Evolutionary conservation across 2,113 vertebrate species (phyloP), one percentile per base, ranked within the genome.

Genomic region (Pygoscelis adeliae): DNA sequence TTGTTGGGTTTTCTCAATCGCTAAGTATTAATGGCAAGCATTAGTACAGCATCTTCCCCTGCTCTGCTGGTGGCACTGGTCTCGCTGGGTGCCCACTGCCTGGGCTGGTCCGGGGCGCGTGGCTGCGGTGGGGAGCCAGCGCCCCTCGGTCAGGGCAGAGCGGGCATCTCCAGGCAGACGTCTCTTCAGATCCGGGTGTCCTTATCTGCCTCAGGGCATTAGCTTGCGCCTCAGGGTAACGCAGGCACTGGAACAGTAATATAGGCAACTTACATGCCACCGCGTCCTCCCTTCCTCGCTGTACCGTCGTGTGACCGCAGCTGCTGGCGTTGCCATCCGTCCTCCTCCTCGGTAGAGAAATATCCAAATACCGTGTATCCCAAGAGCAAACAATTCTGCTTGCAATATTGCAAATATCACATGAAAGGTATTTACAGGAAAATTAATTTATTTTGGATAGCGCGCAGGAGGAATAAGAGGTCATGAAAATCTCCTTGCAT

Each of bases 111-210:
- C 66, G 1, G 2, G 55, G 22, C 1, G 0, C 1, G 1, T 11
- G 46, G 55, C 59, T 78, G 50, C 0, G 3, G n/a, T 23, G 62
- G 15, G 42, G 36, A 89, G 34, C 58, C 6, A 2, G 26, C 4
- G 3, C 15, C 42, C n/a, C 29, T 49, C 4, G 0, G 21, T 49
- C 4, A 0, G 21, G 6, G 52, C 20, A 42, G 44, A 67, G 58
- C 0, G 0, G 42, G 13, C 25, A 20, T 58, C 30, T 63, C 61
- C 2, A 3, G 38, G 38, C 0, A 1, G 18, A 15, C 5, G 0
- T 13, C 73, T 56, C 55, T 36, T 65, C 76, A 42, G 22, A 29
- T 29, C 59, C 15, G 2, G 2, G 6, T 40, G 63, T 66, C 58
- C 29, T 42, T 26, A 11, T 4, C 1, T 26, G 10, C 36, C 40